phyloP scores from a whole-genome alignment of 1,140 invertebrate species.

The Akabosia matsudoensis region DNA sequence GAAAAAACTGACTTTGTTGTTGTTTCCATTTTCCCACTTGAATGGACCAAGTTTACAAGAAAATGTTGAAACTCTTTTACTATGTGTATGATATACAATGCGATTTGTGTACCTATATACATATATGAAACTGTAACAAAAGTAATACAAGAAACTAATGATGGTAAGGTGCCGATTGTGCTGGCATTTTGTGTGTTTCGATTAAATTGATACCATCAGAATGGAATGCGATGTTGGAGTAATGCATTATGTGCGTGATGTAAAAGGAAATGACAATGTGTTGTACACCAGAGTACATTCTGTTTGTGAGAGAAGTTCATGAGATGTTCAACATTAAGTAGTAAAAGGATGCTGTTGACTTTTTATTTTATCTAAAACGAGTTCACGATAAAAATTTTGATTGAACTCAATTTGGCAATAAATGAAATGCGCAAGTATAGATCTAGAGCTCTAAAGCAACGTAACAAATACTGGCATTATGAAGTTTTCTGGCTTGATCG shows the following conservation, averaged over 20 bases:
- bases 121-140: too few species aligned
- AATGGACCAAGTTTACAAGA: not conserved
- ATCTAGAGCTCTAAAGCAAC: not conserved
- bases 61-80: not conserved
- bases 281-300: too few species aligned
- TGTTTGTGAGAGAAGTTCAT: too few species aligned
- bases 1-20: not conserved
- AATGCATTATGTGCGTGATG: too few species aligned
- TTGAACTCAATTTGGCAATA: not conserved
- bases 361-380: not conserved
- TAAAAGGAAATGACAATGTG: too few species aligned
- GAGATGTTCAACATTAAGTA: not conserved
- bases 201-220: too few species aligned
- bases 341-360: not conserved
- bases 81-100: not conserved
- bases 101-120: too few species aligned
- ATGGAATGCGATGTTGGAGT: too few species aligned
- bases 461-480: not conserved
- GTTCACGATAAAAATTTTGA: not conserved
- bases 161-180: too few species aligned
- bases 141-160: too few species aligned
- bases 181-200: too few species aligned
- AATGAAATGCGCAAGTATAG: not conserved
- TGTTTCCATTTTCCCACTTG: not conserved
- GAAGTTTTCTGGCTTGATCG: not conserved